Conservation (phyloP, 1,140 invertebrate genomes). For the Eumeta japonica region DNA sequence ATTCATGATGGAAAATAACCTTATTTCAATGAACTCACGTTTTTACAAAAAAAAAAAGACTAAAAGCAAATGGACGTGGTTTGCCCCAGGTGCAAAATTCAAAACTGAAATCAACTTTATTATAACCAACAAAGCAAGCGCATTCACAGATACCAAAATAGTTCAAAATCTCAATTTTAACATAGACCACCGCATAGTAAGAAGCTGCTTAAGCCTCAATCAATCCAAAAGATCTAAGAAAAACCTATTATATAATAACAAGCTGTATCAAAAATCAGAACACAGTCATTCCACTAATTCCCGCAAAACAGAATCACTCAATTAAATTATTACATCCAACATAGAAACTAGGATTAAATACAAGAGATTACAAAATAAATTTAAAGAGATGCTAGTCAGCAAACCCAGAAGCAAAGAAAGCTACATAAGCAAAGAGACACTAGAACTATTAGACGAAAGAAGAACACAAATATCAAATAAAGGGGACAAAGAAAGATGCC, state of each 20-base stretch:
- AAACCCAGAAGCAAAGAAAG: no score
- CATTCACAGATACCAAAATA: slow-evolving; percentile 6
- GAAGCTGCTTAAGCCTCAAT: slow-evolving; percentile 6
- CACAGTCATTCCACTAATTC: not conserved
- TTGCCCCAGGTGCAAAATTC: slow-evolving; percentile 7
- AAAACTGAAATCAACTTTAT: slow-evolving; percentile 14
- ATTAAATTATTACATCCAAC: no score
- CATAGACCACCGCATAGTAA: slow-evolving; percentile 12
- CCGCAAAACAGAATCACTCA: no score
- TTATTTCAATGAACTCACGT: no score
- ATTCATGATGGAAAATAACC: slow-evolving; percentile 12
- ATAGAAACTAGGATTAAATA: no score
- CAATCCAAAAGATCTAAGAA: slow-evolving; percentile 8
- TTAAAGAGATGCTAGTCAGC: no score
- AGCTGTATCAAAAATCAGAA: not conserved
- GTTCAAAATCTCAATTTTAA: slow-evolving; percentile 10
- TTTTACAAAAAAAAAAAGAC: slow-evolving; percentile 15
- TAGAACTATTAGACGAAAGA: no score
- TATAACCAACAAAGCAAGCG: slow-evolving; percentile 8
- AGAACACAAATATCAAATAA: no score
- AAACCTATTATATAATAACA: no score
- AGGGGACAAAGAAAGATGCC: no score
- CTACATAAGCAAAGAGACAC: no score
- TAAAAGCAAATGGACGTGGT: slow-evolving; percentile 12
- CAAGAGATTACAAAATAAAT: no score